A percentile compares a stretch with the other conserved stretches of the same genome.
Conservation (phyloP, 2,797 vertebrate species). For the Nannoperca australis region DNA sequence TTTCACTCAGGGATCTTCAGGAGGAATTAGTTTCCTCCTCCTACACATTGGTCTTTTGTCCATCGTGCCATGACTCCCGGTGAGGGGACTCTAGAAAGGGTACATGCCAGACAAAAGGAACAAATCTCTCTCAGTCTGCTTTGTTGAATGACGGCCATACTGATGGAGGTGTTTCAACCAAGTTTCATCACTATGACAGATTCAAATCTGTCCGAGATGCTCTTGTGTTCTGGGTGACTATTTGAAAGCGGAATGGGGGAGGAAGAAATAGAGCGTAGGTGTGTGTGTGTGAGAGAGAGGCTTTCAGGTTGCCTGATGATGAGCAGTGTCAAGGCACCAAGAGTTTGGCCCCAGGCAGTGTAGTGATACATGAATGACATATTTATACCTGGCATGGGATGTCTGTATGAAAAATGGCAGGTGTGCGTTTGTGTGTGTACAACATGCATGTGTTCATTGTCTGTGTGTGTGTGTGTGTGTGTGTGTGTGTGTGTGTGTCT, state of each 20-base stretch:
- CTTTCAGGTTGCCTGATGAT: conserved; percentile 44
- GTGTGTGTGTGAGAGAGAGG: conserved; percentile 9
- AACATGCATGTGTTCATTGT: conserved; percentile 29
- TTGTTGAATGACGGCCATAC: conserved; percentile 58
- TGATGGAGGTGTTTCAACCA: conserved; percentile 52
- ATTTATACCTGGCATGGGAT: conserved; percentile 39
- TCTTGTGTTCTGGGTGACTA: conserved; percentile 38
- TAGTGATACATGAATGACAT: conserved; percentile 61
- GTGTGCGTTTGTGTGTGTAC: conserved; percentile 20
- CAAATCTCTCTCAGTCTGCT: conserved; percentile 52
- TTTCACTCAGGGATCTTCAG: conserved; percentile 27
- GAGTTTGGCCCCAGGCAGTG: conserved; percentile 43
- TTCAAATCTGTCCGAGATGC: conserved; percentile 51
- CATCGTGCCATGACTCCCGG: conserved; percentile 33
- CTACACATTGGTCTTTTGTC: conserved; percentile 23
- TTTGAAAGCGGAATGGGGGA: conserved; percentile 42
- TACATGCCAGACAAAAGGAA: conserved; percentile 62
- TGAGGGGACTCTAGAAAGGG: conserved; percentile 38
- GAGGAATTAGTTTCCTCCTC: conserved; percentile 22
- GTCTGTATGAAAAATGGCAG: conserved; percentile 38
- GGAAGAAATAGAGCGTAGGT: conserved; percentile 4
- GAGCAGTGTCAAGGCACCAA: conserved; percentile 49
- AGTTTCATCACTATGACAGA: conserved; percentile 72
- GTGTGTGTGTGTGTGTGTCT: conserved; percentile 8
- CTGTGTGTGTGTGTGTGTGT: conserved; percentile 18